phyloP scores from a whole-genome alignment of 1,140 invertebrate species.

The Drosophila baimaii region DNA sequence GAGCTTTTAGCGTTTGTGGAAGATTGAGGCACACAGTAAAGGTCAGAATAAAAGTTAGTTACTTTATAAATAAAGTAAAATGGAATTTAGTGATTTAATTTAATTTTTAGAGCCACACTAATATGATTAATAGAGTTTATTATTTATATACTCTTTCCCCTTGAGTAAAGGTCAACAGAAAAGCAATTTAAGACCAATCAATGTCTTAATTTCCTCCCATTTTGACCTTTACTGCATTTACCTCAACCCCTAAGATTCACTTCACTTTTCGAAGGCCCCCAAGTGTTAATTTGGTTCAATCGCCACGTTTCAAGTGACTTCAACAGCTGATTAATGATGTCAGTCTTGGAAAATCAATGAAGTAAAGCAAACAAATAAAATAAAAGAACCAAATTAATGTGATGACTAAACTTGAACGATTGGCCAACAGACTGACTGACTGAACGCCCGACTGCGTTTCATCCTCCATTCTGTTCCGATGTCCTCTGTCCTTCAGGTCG shows the following conservation, averaged over 20 bases:
- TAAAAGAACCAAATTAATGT: slow-evolving; percentile 52
- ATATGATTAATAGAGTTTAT: background rate
- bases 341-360: slow-evolving; percentile 66
- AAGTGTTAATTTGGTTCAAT: slow-evolving; percentile 49
- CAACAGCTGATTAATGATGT: slow-evolving; percentile 58
- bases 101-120: no score
- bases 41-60: background rate
- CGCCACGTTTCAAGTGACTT: slow-evolving; percentile 27
- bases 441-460: slow-evolving; percentile 44
- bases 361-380: slow-evolving; percentile 30
- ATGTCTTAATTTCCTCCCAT: background rate
- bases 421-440: slow-evolving; percentile 35
- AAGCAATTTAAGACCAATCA: no score
- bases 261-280: background rate
- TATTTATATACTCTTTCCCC: background rate
- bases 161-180: no score
- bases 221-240: background rate
- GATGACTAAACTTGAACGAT: slow-evolving; percentile 42
- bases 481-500: slow-evolving; percentile 62
- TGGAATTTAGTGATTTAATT: no score
- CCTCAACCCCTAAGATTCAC: slow-evolving; percentile 6
- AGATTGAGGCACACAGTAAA: no score
- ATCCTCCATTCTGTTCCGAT: slow-evolving; percentile 14
- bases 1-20: background rate
- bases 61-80: no score